Evolutionary conservation across 1,140 invertebrate species (phyloP), one percentile per base, ranked within the genome.

Genomic region (Drosophila aff.): DNA sequence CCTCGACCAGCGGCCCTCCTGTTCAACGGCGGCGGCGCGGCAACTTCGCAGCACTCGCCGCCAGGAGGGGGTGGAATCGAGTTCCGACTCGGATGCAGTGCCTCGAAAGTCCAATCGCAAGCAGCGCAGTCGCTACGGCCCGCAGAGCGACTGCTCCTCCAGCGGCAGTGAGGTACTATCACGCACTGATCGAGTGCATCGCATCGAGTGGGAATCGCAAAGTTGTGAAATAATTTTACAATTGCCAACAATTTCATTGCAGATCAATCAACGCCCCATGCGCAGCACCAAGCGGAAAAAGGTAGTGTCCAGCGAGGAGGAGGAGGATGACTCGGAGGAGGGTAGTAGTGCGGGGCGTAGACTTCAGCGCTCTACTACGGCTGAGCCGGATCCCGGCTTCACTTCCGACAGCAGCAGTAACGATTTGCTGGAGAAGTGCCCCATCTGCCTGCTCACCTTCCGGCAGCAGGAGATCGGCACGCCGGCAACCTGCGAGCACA

Each of bases 401-500:
- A 87, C 93, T 62, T 95, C 95, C 0, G 95, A 95, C 68, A 95
- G 94, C 47, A 96, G 96, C 58, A 94, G 92, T 31, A 95, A 94
- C 73, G 96, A 96, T 75, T 95, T 95, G 31, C 94, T 96, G 60
- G 96, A 97, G 77, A 96, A 96, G 81, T 98, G 97, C 93, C 96
- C 97, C 2, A 98, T 98, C 85, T 98, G 97, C 93, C 92, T 97
- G 46, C 80, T 96, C 31, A 94, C 95, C 41, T 96, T 97, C 71
- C 93, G 93, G 65, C 94, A 96, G 50, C 96, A 98, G 93, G 95
- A 97, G 92, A 94, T 98, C 50, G 98, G 96, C 1, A 96, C 95
- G 50, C 98, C 98, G 1, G 96, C 97, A 68, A 94, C 95, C 11
- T 99, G 98, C 93, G 96, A 98, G 65, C 98, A 99, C 92, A 95